Conservation (phyloP, 2,888 invertebrate genomes). For the Aphidius colemani region DNA sequence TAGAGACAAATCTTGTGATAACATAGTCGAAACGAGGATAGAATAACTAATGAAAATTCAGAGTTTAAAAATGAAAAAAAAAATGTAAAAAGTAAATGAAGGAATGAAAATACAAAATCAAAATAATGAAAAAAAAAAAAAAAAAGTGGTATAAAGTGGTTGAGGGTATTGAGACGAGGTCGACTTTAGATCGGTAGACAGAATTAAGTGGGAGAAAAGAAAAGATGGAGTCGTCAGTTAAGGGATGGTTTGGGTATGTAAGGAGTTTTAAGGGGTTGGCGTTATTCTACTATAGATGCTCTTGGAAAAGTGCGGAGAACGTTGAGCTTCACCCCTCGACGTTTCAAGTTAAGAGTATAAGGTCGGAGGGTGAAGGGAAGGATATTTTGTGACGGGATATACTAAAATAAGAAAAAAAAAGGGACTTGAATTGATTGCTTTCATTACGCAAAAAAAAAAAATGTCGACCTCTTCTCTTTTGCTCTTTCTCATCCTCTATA, state of each 20-base stretch:
- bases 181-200: constrained; percentile 7
- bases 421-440: constrained; percentile 60
- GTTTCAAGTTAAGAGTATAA: constrained; percentile 22
- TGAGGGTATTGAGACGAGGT: constrained; percentile 2
- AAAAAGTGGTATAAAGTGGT: constrained; percentile 1
- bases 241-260: background rate
- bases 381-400: constrained; percentile 30
- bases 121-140: constrained; percentile 10
- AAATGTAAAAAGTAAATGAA: too few relatives aligned
- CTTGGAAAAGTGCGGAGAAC: constrained; percentile 16
- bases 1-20: too few relatives aligned
- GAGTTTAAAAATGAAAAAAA: too few relatives aligned
- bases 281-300: background rate
- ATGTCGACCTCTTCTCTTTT: constrained; percentile 35
- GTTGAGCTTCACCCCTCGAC: constrained; percentile 18
- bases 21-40: too few relatives aligned
- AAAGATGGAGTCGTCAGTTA: constrained; percentile 4
- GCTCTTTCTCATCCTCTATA: background rate
- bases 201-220: constrained; percentile 1
- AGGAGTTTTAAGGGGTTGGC: background rate
- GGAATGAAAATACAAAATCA: constrained; percentile 18
- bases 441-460: constrained; percentile 57
- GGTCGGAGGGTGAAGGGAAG: constrained; percentile 24
- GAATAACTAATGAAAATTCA: too few relatives aligned
- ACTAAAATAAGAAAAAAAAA: constrained; percentile 32